These are phyloP conservation scores for Seira ritae DNA, from an alignment of 2,888 invertebrate species.

Conservation along the genomic window DNA sequence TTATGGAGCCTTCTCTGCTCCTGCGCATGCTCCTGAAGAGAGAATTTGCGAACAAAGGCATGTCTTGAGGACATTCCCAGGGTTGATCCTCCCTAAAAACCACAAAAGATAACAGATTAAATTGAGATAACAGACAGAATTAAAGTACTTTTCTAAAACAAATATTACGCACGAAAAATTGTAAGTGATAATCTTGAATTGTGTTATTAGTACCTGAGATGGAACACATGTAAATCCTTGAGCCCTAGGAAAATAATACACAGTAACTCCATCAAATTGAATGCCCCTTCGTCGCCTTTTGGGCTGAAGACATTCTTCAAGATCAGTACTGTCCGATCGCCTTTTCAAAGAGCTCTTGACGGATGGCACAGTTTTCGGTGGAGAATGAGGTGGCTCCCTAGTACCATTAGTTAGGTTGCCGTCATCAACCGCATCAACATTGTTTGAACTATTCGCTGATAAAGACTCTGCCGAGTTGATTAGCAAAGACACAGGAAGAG, in stretches of 20 bases:
- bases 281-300: constrained; percentile 86
- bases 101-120: background rate
- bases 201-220: constrained; percentile 77
- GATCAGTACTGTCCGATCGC: constrained; percentile 61
- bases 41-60: constrained; percentile 85
- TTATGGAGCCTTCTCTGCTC: constrained; percentile 92
- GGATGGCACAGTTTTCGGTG: constrained; percentile 60
- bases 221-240: constrained; percentile 95
- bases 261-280: constrained; percentile 93
- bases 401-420: background rate
- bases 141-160: too few species aligned
- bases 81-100: constrained; percentile 80
- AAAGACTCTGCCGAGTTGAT: constrained; percentile 36
- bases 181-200: too few species aligned
- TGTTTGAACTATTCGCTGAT: constrained; percentile 22
- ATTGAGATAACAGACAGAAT: constrained; percentile 5
- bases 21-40: constrained; percentile 90
- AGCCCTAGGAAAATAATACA: constrained; percentile 95
- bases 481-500: constrained; percentile 54
- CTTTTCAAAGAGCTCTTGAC: constrained; percentile 68
- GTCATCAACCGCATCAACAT: background rate
- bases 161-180: too few species aligned
- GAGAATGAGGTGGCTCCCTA: constrained; percentile 39
- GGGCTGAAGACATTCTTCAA: constrained; percentile 68
- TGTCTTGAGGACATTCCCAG: constrained; percentile 87